Base-by-base conservation (phyloP, 2,797 vertebrate species). In the Sebastolobus altivelis region DNA sequence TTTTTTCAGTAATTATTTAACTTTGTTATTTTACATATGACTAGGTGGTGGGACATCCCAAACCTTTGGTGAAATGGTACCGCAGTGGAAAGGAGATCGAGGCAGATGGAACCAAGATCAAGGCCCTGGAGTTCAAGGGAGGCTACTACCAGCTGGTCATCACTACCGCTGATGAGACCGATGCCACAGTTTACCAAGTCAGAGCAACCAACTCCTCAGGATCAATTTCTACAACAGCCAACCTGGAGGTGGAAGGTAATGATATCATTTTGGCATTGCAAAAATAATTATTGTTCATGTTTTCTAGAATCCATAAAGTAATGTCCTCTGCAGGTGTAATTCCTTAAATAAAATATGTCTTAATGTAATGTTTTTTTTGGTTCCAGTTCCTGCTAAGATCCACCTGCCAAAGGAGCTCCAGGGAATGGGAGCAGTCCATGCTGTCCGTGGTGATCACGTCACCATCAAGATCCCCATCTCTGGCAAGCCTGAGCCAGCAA, bases 391-490 rank as follows among this genome's bases (percentile, higher is more conserved):
- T 91, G 99, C 99, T 79, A 98, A 97, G 95, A 98, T 99, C 89
- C 94, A 99, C 84, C 92, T 99, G 79, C 99, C 99, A 62, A 96
- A 97, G 91, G 97, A 98, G 76, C 97, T 99, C 63, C 97, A 99
- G 95, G 99, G 98, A 90, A 99, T 99, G 98, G 99, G 98, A 87
- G 98, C 98, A 56, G 98, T 99, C 83, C 97, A 99, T 1, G 98
- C 97, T 71, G 95, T 96, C 66, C 96, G 97, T 91, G 99, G 99
- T 29, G 97, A 99, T 84, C 93, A 97, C 49, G 85, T 99, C 77
- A 99, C 97, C 89, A 98, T 99, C 92, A 99, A 99, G 94, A 99
- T 99, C 87, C 98, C 99, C 56, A 98, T 99, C 92, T 97, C 97
- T 72, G 99, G 99, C 90, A 99, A 99, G 87, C 99, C 99, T n/a